Percentiles rank a stretch among this genome's conserved stretches.
Conservation (phyloP, 2,888 invertebrate genomes). For the Nemotelus pantherinus region DNA sequence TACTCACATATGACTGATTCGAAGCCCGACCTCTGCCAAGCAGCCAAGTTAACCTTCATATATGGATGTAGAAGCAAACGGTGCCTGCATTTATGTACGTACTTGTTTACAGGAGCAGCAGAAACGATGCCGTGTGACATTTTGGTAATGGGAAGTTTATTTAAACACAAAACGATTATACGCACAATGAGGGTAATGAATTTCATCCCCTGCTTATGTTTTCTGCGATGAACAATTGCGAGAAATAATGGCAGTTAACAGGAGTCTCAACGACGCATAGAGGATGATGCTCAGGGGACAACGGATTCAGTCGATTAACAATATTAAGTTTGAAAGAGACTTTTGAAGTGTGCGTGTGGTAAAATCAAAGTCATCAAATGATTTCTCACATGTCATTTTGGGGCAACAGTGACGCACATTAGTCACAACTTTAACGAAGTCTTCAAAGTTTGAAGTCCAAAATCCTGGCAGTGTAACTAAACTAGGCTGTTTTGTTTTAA, state of each 20-base stretch:
- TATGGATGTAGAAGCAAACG: too few relatives aligned
- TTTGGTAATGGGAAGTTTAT: constrained; percentile 52
- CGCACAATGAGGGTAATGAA: constrained; percentile 57
- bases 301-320: constrained; percentile 37
- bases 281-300: neutral
- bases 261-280: constrained; percentile 5
- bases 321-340: constrained; percentile 24
- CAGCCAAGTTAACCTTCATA: too few relatives aligned
- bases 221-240: constrained; percentile 38
- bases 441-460: too few relatives aligned
- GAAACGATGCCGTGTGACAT: constrained; percentile 24
- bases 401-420: neutral
- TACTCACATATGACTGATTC: too few relatives aligned
- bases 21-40: too few relatives aligned
- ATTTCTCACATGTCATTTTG: neutral
- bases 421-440: neutral
- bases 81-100: too few relatives aligned
- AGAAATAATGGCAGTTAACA: constrained; percentile 43
- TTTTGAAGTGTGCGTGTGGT: constrained; percentile 39
- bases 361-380: constrained; percentile 48
- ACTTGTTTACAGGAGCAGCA: neutral
- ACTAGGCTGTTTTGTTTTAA: too few relatives aligned
- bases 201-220: constrained; percentile 54
- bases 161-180: constrained; percentile 56
- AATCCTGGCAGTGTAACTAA: too few relatives aligned